A percentile compares a stretch with the other conserved stretches of the same genome.
These are phyloP conservation scores for Acanthoscelides obtectus DNA, from an alignment of 2,888 invertebrate genomes.

Conservation along the genomic window DNA sequence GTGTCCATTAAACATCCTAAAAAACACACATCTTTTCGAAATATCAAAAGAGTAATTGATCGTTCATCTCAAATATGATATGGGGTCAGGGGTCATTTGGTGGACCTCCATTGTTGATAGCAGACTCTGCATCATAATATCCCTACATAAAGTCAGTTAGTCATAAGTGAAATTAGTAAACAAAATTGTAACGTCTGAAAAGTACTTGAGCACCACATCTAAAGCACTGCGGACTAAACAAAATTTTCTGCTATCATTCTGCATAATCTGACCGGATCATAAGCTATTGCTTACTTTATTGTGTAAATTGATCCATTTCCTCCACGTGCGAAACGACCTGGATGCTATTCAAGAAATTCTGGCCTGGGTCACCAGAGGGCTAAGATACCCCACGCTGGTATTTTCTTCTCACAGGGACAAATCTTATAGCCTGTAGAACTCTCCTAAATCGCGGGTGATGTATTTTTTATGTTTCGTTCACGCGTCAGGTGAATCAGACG, in stretches of 20 bases:
- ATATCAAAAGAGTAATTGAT: too few relatives aligned
- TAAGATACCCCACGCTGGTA: not conserved
- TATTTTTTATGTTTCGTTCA: not conserved
- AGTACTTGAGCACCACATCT: too few relatives aligned
- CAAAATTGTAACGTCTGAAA: too few relatives aligned
- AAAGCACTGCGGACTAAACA: too few relatives aligned
- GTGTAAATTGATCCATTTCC: not conserved
- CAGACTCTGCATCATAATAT: too few relatives aligned
- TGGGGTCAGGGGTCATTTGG: too few relatives aligned
- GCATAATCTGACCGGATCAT: not conserved
- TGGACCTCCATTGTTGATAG: too few relatives aligned
- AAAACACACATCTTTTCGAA: too few relatives aligned
- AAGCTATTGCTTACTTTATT: not conserved
- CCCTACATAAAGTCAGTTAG: too few relatives aligned
- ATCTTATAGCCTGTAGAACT: not conserved
- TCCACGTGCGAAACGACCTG: not conserved
- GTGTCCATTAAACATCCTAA: too few relatives aligned
- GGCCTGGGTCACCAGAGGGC: not conserved
- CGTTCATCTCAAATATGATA: too few relatives aligned
- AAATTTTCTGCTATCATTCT: not conserved
- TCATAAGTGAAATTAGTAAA: too few relatives aligned
- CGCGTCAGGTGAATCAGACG: not conserved
- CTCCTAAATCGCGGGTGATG: not conserved
- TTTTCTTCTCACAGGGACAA: not conserved
- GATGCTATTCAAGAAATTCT: not conserved